Base-by-base conservation (phyloP, 1,140 invertebrate species). In the Scaptodrosophila lebanonensis region DNA sequence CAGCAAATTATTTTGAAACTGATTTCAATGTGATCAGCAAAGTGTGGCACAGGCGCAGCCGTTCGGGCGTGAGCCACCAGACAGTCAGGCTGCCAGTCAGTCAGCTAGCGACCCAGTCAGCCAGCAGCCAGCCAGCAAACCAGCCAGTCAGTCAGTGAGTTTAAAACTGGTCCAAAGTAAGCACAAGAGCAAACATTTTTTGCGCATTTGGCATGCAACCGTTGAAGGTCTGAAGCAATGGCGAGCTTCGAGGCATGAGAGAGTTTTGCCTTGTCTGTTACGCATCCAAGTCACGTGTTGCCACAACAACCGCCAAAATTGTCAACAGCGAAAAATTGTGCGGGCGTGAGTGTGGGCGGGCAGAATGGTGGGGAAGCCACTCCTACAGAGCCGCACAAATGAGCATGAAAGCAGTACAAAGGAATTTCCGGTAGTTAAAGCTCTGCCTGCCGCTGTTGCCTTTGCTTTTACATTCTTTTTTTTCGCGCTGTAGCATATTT, bases 391-490 rank as follows among this genome's bases (percentile, higher is more conserved):
- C 12, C 3, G 8, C 12, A 33, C 70, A 73, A 73, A 73, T 73
- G 64, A 73, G 75, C 69, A 79, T 56, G 59, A 62, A 60, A 57
- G 61, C 61, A 73, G 75, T 68, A 82, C 75, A 82, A 82, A 82
- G 70, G 70, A 82, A 82, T 82, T 82, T 82, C 75, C 75, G 75
- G 75, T 82, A 82, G 75, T 82, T 82, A 82, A 82, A 82, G 75
- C 76, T 52, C 40, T 62, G 56, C 65, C 65, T 61, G 22, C 71
- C 56, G 64, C 58, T 57, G 47, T 66, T 51, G 42, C 52, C 42
- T 18, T 8, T 39, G 18, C 13, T 12, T 29, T 49, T 40, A 32
- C 33, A 54, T 44, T 15, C 29, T 66, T 25, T n/a, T 11, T 22
- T 7, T 29, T 8, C 43, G 29, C 25, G 2, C 15, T 20, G 42